Evolutionary conservation across 1,140 invertebrate genomes (phyloP), one percentile per base, ranked within the genome.

Genomic region (Diachasmimorpha longicaudata): DNA sequence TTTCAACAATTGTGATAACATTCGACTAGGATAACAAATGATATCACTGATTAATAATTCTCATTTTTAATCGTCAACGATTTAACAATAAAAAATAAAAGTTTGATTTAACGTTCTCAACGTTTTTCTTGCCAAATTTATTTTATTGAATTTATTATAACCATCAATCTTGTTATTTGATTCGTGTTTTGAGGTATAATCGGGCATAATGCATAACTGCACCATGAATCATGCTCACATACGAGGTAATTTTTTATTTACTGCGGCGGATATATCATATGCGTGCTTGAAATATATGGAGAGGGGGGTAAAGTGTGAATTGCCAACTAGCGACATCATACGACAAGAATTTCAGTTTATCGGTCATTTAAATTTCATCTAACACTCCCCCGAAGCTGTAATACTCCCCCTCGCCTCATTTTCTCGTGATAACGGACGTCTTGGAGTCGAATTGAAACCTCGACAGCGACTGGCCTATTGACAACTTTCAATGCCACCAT

Each of bases 151-250:
- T 36, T 37, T 52, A 52, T n/a, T 55, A 13, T 31, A 25, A 37
- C 48, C 31, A 72, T 52, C 19, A 52, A 71, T 48, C 5, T 71
- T 69, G 13, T 39, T 75, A 16, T 75, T 25, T 70, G n/a, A 70
- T 70, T 75, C 36, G 10, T 70, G 42, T 70, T 70, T 75, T 52
- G 46, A 75, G 48, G 67, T 70, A 70, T 69, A 75, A 75, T 75
- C 74, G 63, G 66, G 46, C 48, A 75, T 70, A 69, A 75, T 75
- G 46, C 74, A 75, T 75, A 75, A 75, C 74, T 75, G 74, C 74
- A 75, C 68, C 74, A 70, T 75, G 74, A 75, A 75, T 75, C 67
- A 75, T 70, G 31, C 73, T 69, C 67, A 70, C 67, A 55, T 70
- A 75, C 68, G 48, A 55, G 31, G 42, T 52, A 58, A 21, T 74